Evolutionary conservation across 92 coral and sea anemone genomes (phyloP).

Genomic region (Phenganax marumi): DNA sequence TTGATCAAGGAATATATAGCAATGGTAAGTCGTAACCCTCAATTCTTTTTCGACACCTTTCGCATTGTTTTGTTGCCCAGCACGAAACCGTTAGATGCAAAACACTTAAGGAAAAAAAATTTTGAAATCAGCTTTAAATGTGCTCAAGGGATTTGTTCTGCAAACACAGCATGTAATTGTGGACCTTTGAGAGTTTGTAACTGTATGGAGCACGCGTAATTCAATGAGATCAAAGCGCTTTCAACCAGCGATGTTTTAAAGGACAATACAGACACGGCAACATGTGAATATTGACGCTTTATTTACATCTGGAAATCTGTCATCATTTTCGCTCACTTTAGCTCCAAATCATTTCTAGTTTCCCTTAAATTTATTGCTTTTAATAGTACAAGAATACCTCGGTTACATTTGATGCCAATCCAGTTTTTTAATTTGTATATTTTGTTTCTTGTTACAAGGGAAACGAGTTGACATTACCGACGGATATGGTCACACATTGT

Average conservation of each 20-base stretch:
- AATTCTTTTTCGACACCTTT: neutral
- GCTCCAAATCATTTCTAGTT: neutral
- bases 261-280: neutral
- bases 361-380: constrained; percentile 3
- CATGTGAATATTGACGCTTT: constrained; percentile 15
- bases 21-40: constrained; percentile 30
- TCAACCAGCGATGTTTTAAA: neutral
- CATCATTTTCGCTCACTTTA: constrained; percentile 11
- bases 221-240: neutral
- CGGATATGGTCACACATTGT: constrained; percentile 97
- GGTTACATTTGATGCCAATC: neutral
- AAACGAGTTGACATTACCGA: constrained; percentile 89
- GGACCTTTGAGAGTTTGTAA: neutral
- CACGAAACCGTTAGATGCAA: neutral
- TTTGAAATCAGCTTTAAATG: constrained; percentile 7
- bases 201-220: neutral
- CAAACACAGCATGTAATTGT: neutral
- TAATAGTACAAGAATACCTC: neutral
- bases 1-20: neutral
- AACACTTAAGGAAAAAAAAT: neutral
- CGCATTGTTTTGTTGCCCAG: neutral
- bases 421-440: neutral
- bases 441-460: constrained; percentile 66
- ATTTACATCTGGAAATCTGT: constrained; percentile 27
- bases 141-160: constrained; percentile 31